These are phyloP conservation scores for Smithornis capensis DNA, from an alignment of 2,113 vertebrate genomes.

Conservation along the genomic window DNA sequence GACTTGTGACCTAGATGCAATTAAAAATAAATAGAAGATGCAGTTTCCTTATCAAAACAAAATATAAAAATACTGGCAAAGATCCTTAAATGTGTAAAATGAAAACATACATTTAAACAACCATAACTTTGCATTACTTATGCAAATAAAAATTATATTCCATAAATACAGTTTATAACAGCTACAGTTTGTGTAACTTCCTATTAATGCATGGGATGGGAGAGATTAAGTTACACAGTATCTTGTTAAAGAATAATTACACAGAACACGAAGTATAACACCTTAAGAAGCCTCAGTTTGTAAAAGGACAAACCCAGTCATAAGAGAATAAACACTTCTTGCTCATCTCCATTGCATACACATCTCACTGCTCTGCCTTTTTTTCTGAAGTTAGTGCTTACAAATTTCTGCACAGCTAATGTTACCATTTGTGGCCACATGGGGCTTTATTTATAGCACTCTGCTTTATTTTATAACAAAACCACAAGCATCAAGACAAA, in stretches of 20 bases:
- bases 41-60: background rate
- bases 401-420: background rate
- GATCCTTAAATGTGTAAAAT: background rate
- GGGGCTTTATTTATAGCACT: background rate
- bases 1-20: constrained; percentile 92
- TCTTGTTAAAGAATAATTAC: background rate
- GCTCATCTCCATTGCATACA: background rate
- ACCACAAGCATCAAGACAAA: background rate
- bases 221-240: background rate
- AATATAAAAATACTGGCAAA: background rate
- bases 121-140: background rate
- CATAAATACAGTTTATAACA: background rate
- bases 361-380: background rate
- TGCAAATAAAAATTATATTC: background rate
- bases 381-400: background rate
- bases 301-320: background rate
- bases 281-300: background rate
- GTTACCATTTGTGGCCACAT: background rate
- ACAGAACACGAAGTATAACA: background rate
- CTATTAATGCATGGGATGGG: background rate
- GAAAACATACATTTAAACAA: background rate
- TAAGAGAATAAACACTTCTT: background rate
- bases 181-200: background rate
- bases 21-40: constrained; percentile 32
- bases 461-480: background rate